A percentile compares a stretch with the other conserved stretches of the same genome.
These are phyloP conservation scores for Rhinolophus sinicus DNA, from an alignment of 2,113 vertebrate species.

Conservation along the genomic window DNA sequence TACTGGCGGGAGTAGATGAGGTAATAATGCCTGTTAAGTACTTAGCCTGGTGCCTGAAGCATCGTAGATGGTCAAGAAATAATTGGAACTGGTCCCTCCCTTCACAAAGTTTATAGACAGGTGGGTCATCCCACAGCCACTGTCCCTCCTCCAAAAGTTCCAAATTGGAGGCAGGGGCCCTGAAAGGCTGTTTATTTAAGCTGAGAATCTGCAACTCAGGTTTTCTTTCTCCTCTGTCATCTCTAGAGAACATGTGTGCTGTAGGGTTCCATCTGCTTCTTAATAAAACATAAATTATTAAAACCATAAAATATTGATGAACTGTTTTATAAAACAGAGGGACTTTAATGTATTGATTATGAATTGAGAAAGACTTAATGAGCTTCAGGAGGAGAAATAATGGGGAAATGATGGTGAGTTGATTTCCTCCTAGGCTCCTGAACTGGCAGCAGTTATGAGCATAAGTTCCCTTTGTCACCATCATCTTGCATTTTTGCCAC, in stretches of 20 bases:
- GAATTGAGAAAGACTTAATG: constrained; percentile 84
- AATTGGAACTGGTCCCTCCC: fast-evolving
- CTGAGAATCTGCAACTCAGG: constrained; percentile 46
- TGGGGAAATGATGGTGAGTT: constrained; percentile 64
- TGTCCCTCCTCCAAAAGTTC: neutral
- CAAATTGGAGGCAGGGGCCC: neutral
- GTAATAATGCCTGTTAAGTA: neutral
- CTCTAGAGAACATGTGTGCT: constrained; percentile 79
- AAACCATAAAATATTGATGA: constrained; percentile 87
- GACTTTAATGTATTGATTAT: constrained; percentile 86
- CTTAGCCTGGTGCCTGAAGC: neutral
- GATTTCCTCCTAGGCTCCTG: constrained; percentile 30
- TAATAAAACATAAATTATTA: constrained; percentile 87
- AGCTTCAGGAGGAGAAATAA: constrained; percentile 80
- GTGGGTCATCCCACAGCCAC: neutral
- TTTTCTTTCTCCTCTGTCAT: constrained; percentile 71
- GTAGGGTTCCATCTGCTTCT: constrained; percentile 82
- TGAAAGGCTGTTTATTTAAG: neutral
- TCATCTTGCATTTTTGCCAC: neutral
- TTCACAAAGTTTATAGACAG: neutral
- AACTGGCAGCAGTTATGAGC: constrained; percentile 24
- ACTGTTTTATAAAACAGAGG: constrained; percentile 84
- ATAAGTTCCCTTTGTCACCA: neutral
- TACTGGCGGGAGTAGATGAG: neutral
- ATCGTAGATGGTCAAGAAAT: neutral